Conservation (phyloP, 1,140 invertebrate species). For the Diuraphis noxia region DNA sequence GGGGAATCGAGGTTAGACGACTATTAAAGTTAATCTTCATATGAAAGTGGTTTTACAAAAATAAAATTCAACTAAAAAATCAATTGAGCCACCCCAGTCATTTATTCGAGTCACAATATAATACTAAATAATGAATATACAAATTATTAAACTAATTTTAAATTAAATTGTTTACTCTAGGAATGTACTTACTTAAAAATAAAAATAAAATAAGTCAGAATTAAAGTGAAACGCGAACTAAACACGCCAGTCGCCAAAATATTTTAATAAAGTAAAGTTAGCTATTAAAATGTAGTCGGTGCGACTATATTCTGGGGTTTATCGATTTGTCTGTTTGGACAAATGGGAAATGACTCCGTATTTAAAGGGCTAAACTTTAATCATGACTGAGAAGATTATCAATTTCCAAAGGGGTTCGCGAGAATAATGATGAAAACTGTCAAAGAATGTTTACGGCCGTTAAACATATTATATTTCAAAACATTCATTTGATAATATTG, state of each 20-base stretch:
- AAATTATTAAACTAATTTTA: conserved; percentile 8
- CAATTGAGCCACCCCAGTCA: background rate
- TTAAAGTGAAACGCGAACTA: background rate
- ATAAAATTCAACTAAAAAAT: background rate
- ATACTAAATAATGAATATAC: conserved; percentile 6
- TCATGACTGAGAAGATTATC: background rate
- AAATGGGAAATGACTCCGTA: background rate
- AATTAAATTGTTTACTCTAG: background rate
- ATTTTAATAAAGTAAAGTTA: background rate
- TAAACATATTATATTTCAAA: background rate
- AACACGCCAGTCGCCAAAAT: background rate
- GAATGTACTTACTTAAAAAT: background rate
- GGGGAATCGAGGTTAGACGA: background rate
- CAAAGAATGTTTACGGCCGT: background rate
- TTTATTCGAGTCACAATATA: background rate
- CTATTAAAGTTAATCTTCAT: conserved; percentile 2
- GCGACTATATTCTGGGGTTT: background rate
- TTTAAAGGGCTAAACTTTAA: background rate
- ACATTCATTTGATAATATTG: background rate
- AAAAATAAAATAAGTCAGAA: background rate
- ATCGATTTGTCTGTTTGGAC: background rate
- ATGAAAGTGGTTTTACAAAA: background rate
- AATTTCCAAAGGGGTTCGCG: background rate
- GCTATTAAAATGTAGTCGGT: background rate
- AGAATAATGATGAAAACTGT: background rate